Percentiles rank a stretch among this genome's conserved stretches.
Evolutionary conservation across 92 coral and sea anemone genomes (phyloP).

Genomic region (Hydrozoanthus gracilis): DNA sequence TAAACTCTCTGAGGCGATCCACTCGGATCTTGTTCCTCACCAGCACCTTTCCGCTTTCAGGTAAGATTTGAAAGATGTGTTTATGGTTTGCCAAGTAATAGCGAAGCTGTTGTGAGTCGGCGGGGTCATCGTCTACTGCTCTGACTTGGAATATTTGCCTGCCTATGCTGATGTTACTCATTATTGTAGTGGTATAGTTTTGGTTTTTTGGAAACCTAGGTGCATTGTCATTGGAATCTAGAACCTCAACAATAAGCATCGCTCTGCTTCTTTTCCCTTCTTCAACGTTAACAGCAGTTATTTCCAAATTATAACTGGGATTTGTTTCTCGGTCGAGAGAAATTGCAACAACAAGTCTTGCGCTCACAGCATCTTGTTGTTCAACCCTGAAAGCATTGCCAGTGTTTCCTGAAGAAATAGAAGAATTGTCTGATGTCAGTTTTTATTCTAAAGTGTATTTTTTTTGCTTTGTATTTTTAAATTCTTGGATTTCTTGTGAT

Average conservation of each 20-base stretch:
- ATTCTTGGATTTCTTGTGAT: too few species aligned
- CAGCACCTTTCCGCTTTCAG: conserved; percentile 73
- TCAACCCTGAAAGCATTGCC: conserved; percentile 67
- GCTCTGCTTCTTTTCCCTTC: conserved; percentile 72
- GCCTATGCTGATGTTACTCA: conserved; percentile 71
- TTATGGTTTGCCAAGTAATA: conserved; percentile 57
- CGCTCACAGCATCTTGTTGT: conserved; percentile 59
- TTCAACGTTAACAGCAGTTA: conserved; percentile 71
- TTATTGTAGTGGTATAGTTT: conserved; percentile 62
- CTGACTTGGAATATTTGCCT: conserved; percentile 70
- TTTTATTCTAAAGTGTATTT: too few species aligned
- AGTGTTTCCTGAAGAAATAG: conserved; percentile 62
- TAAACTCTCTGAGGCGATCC: conserved; percentile 57
- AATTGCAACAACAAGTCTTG: conserved; percentile 64
- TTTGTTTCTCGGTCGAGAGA: conserved; percentile 74
- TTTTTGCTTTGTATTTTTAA: neutral
- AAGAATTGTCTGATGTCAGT: neutral
- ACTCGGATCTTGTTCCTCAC: conserved; percentile 68
- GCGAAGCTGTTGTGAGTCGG: conserved; percentile 68
- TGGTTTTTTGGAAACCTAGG: conserved; percentile 59
- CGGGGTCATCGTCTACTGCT: conserved; percentile 73
- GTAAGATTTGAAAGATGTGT: conserved; percentile 70
- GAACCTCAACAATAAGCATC: conserved; percentile 59
- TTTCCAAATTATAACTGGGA: conserved; percentile 66
- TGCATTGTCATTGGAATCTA: conserved; percentile 76